Evolutionary conservation across 1,140 invertebrate genomes (phyloP), one percentile per base, ranked within the genome.

Genomic region (Plectrocnemia conspersa): DNA sequence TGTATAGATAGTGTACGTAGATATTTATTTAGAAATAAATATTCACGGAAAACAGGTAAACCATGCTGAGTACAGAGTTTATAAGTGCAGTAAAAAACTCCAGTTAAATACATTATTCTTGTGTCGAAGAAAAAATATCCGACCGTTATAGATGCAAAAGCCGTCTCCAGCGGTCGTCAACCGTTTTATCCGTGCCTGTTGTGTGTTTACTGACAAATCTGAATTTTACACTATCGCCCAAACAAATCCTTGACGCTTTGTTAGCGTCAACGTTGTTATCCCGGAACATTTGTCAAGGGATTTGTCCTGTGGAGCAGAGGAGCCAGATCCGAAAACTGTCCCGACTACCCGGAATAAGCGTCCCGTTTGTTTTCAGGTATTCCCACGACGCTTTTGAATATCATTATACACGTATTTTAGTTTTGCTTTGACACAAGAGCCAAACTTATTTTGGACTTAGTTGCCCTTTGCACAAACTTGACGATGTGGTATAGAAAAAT

Each of bases 141-240:
- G n/a, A n/a, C n/a, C n/a, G n/a, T n/a, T n/a, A n/a, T n/a, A n/a
- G n/a, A n/a, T n/a, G n/a, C n/a, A n/a, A n/a, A n/a, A n/a, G n/a
- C n/a, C n/a, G n/a, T n/a, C n/a, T 9, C 2, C 15, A 41, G 38
- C 9, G 38, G 38, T 52, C 25, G 27, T 19, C 36, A 27, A 18
- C 21, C 42, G 16, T 36, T 55, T 33, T 56, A 27, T 56, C 46
- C 32, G 38, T 35, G 47, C 40, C 33, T 56, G 46, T 56, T 56
- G 45, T 57, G n/a, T n/a, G 55, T 57, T 60, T 50, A 48, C 49
- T 60, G 58, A 60, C 53, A 60, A 60, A 60, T 60, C 58, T 60
- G 53, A 60, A 60, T 60, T 60, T 60, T 60, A 60, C 58, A 56
- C 58, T 60, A 60, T 60, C 58, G 53, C 40, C 25, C 44, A 27